phyloP scores from a whole-genome alignment of 2,888 invertebrate genomes.

The Acleris emargana region DNA sequence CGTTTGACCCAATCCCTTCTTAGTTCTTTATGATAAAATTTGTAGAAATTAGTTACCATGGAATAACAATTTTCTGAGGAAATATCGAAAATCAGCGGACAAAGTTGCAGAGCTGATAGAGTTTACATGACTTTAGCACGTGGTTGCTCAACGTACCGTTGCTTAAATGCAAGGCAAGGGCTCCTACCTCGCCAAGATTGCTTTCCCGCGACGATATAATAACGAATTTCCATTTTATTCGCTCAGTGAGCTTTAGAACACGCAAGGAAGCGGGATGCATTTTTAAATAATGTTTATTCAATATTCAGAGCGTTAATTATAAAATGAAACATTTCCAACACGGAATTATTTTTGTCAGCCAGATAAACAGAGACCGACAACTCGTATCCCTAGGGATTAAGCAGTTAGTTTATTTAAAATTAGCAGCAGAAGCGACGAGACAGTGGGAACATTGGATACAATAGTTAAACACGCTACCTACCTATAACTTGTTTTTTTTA shows the following conservation, averaged over 20 bases:
- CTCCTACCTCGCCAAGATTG: slow-evolving; percentile 7
- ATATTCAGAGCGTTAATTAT: slow-evolving; percentile 20
- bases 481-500: too few relatives aligned
- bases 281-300: slow-evolving; percentile 7
- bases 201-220: slow-evolving; percentile 11
- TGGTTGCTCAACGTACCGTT: slow-evolving; percentile 3
- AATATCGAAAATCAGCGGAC: not conserved
- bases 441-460: not conserved
- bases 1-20: too few relatives aligned
- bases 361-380: slow-evolving; percentile 28
- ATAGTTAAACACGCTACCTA: too few relatives aligned
- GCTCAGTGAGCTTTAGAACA: not conserved
- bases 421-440: slow-evolving; percentile 12
- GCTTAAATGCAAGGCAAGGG: slow-evolving; percentile 10
- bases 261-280: not conserved
- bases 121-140: slow-evolving; percentile 7
- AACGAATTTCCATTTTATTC: slow-evolving; percentile 7
- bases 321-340: slow-evolving; percentile 15
- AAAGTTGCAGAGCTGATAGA: not conserved
- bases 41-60: too few relatives aligned
- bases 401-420: slow-evolving; percentile 30
- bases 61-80: not conserved
- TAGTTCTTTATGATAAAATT: too few relatives aligned
- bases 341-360: slow-evolving; percentile 18
- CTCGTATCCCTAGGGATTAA: slow-evolving; percentile 27